Evolutionary conservation across 2,113 vertebrate species (phyloP).

Genomic region (Phylloscopus trochilus): DNA sequence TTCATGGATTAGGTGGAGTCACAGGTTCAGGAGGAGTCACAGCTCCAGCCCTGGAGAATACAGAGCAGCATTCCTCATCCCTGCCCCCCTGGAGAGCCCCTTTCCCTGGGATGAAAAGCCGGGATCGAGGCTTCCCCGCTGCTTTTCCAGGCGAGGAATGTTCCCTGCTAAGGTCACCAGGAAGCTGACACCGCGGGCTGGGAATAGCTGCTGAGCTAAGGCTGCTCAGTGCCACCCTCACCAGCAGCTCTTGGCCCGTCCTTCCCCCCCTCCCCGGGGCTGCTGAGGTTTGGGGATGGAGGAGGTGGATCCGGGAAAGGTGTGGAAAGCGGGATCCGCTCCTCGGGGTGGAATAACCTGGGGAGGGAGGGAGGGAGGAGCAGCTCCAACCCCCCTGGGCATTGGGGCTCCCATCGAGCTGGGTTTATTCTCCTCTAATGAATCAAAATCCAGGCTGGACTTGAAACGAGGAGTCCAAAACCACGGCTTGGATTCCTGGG

Average conservation of each 20-base stretch:
- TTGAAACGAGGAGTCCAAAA: background rate
- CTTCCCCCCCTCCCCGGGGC: background rate
- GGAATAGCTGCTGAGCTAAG: slow-evolving; percentile 51
- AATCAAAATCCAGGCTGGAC: background rate
- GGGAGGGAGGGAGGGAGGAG: background rate
- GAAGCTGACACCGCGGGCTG: slow-evolving; percentile 32
- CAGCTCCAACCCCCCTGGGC: too few relatives aligned
- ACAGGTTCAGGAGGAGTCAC: too few relatives aligned
- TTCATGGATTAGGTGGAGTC: too few relatives aligned
- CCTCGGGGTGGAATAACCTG: background rate
- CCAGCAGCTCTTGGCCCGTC: slow-evolving; percentile 12
- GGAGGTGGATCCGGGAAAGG: background rate
- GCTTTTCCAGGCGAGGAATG: background rate
- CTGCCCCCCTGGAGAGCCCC: background rate
- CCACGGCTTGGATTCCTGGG: background rate
- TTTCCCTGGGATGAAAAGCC: accelerated
- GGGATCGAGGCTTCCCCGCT: background rate
- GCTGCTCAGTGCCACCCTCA: background rate
- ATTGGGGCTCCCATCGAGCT: background rate
- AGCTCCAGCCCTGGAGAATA: background rate
- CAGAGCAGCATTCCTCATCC: background rate
- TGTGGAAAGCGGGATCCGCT: background rate
- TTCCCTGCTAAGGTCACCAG: slow-evolving; percentile 45
- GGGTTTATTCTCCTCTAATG: background rate
- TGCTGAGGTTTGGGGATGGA: background rate